These are phyloP conservation scores for Brachionus calyciflorus DNA, from an alignment of 1,140 invertebrate genomes.

Conservation along the genomic window DNA sequence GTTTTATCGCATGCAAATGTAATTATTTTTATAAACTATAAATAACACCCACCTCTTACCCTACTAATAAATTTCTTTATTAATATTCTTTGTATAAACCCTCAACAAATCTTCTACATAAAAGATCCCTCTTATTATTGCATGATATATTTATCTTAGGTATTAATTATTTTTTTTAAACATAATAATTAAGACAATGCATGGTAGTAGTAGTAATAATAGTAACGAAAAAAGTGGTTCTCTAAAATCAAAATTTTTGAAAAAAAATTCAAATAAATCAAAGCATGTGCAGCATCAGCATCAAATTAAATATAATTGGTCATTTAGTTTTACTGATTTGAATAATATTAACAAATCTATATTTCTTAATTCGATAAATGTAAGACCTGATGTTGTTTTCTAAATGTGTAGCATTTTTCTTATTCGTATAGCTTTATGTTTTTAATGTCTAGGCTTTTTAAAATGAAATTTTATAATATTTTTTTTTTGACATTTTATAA, in stretches of 20 bases:
- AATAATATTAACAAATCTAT: background rate
- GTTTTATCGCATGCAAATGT: conserved; percentile 34
- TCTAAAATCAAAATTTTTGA: background rate
- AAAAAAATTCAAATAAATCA: conserved; percentile 17
- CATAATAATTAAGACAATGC: background rate
- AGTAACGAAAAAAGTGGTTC: background rate
- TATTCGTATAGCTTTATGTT: background rate
- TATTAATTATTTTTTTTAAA: background rate
- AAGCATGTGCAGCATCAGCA: background rate
- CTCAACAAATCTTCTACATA: no score
- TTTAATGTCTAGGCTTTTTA: background rate
- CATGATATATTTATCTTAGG: conserved; percentile 2
- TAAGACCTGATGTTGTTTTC: background rate
- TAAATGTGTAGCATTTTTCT: background rate
- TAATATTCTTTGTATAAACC: no score
- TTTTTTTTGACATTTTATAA: background rate
- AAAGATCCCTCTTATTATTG: no score
- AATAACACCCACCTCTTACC: background rate
- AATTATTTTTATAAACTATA: background rate
- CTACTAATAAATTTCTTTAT: background rate
- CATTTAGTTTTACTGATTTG: conserved; percentile 22
- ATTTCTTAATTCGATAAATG: background rate
- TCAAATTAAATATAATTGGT: conserved; percentile 24
- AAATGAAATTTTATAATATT: background rate
- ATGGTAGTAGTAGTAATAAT: no score